Evolutionary conservation across 2,888 invertebrate species (phyloP).

Genomic region (Odontocolon sp.): DNA sequence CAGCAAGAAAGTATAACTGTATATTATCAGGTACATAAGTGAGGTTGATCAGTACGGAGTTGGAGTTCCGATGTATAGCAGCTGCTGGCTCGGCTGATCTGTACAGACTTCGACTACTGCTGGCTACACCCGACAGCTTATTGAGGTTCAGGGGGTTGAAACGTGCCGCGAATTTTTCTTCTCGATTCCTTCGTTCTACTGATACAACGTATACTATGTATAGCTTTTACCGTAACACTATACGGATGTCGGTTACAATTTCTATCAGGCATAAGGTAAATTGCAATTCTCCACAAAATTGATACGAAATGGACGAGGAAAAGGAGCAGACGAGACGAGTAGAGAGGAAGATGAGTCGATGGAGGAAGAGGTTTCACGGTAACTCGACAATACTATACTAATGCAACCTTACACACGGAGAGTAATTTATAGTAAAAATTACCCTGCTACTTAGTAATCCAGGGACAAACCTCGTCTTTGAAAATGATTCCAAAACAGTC

Average conservation of each 20-base stretch:
- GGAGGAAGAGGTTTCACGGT: conserved; percentile 29
- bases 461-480: too few relatives aligned
- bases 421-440: too few relatives aligned
- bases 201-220: not conserved
- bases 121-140: conserved; percentile 48
- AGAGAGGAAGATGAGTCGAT: conserved; percentile 3
- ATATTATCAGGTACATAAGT: conserved; percentile 44
- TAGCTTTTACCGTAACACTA: conserved; percentile 27
- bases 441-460: too few relatives aligned
- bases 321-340: not conserved
- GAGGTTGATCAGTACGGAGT: conserved; percentile 51
- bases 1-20: conserved; percentile 18
- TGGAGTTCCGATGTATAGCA: conserved; percentile 39
- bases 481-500: too few relatives aligned
- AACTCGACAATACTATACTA: too few relatives aligned
- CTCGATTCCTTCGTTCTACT: not conserved
- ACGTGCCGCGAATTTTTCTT: conserved; percentile 54
- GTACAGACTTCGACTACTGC: conserved; percentile 48
- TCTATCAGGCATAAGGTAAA: conserved; percentile 33
- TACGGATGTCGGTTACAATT: conserved; percentile 29
- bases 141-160: conserved; percentile 48
- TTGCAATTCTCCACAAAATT: conserved; percentile 40
- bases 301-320: conserved; percentile 17
- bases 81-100: conserved; percentile 42
- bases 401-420: too few relatives aligned